These are phyloP conservation scores for Ypsolopha scabrella DNA, from an alignment of 2,888 invertebrate genomes.

Conservation along the genomic window DNA sequence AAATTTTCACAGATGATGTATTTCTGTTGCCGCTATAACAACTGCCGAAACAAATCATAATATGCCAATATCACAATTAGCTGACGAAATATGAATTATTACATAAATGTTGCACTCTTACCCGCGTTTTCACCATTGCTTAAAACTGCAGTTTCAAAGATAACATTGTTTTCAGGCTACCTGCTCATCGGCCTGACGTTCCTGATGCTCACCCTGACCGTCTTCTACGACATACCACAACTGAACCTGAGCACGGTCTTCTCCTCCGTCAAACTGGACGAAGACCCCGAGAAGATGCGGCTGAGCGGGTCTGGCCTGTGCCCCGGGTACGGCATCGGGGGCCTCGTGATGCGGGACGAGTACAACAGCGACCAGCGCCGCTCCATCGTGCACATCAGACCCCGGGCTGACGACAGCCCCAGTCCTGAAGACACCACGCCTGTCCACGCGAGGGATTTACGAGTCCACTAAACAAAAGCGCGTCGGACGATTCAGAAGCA, in stretches of 20 bases:
- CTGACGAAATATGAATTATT: too few species aligned
- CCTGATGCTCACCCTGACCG: conserved; percentile 86
- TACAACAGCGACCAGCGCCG: conserved; percentile 65
- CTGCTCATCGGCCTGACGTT: conserved; percentile 84
- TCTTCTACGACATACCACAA: conserved; percentile 91
- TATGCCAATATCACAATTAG: too few species aligned
- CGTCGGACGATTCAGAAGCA: too few species aligned
- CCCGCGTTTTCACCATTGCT: not conserved
- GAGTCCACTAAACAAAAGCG: conserved; percentile 52
- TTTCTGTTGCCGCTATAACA: too few species aligned
- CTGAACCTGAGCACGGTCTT: conserved; percentile 85
- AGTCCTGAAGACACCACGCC: conserved; percentile 78
- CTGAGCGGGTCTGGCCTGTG: conserved; percentile 66
- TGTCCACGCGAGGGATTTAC: conserved; percentile 68
- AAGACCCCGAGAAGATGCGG: conserved; percentile 77
- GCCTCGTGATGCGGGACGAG: conserved; percentile 57
- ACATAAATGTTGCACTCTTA: not conserved
- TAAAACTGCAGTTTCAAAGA: not conserved
- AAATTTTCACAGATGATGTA: too few species aligned
- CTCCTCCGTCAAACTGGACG: conserved; percentile 71
- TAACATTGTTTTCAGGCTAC: conserved; percentile 71
- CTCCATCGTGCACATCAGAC: conserved; percentile 75
- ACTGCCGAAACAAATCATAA: too few species aligned
- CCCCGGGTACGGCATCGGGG: conserved; percentile 55
- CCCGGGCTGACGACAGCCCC: conserved; percentile 75